Evolutionary conservation across 2,888 invertebrate species (phyloP).

Genomic region (Drosophila pseudotakahashii): DNA sequence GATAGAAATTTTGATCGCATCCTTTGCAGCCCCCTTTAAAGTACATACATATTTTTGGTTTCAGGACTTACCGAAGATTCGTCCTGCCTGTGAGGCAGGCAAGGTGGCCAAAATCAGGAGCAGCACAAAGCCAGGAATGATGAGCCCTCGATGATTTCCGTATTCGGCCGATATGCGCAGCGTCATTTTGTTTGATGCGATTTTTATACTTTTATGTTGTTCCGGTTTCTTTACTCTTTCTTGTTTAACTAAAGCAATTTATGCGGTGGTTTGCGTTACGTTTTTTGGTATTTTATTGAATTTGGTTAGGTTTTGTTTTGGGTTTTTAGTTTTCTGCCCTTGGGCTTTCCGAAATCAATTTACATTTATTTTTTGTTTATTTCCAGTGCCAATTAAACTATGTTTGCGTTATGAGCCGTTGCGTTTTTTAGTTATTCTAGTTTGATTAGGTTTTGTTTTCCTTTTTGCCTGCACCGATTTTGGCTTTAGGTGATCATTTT

Average conservation of each 20-base stretch:
- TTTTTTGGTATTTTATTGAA: constrained; percentile 34
- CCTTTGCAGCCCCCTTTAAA: not conserved
- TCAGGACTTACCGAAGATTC: constrained; percentile 83
- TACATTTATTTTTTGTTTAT: constrained; percentile 45
- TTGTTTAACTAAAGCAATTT: constrained; percentile 60
- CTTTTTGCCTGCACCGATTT: constrained; percentile 19
- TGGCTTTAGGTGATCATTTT: constrained; percentile 58
- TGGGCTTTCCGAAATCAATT: constrained; percentile 49
- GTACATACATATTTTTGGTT: not conserved
- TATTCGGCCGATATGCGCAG: constrained; percentile 82
- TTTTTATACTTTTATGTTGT: constrained; percentile 37
- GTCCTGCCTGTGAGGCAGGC: constrained; percentile 77
- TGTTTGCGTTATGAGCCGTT: constrained; percentile 19
- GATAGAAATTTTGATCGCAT: constrained; percentile 45
- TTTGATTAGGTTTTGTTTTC: constrained; percentile 17
- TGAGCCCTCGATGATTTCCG: constrained; percentile 83
- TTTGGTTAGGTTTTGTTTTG: constrained; percentile 4
- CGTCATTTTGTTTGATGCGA: constrained; percentile 78
- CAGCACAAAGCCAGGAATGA: constrained; percentile 83
- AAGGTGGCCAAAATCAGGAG: constrained; percentile 78
- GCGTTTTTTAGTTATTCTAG: constrained; percentile 14
- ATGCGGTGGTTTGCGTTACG: constrained; percentile 72
- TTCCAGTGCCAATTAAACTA: constrained; percentile 51
- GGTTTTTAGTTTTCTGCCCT: constrained; percentile 18
- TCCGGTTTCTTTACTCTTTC: too few species aligned